Evolutionary conservation across 1,140 invertebrate species (phyloP), one percentile per base, ranked within the genome.

Genomic region (Caerostris darwini): DNA sequence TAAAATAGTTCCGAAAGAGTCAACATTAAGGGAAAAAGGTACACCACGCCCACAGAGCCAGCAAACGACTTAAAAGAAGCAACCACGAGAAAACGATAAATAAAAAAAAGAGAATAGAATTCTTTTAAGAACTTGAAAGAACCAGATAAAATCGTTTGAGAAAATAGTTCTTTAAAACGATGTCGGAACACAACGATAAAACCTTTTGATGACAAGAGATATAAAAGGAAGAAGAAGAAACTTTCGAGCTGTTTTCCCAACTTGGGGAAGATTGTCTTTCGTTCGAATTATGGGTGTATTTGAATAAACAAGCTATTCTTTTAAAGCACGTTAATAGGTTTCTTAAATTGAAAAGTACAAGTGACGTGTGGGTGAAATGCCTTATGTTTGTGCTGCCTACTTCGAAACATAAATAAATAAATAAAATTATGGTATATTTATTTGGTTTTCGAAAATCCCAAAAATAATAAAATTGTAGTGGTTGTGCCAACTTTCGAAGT

Each of bases 11-110:
- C 34, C 34, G 50, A 12, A 77, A 77, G 71, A 77, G 71, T 77
- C 71, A 77, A 50, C 34, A 50, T 77, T 50, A 77, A 77, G 50
- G 34, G 34, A 77, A 77, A 77, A 77, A 67, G 10, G 7, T 5
- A 77, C 12, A 77, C 71, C 71, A 77, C 71, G 71, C 71, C 71
- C 71, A 77, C 34, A 77, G 34, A 34, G 53, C 71, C 53, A 77
- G 71, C 71, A 77, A 77, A 77, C 71, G 71, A 77, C 53, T 77
- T 77, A 77, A 77, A 34, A 34, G 34, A 77, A 77, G 71, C 71
- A 77, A 77, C 71, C 71, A 50, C 71, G 71, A n/a, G n/a, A 77
- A 77, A 77, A 50, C 34, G 34, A 50, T 34, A 77, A 77, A 77
- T 77, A 50, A n/a, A 77, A 50, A 34, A 77, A 34, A 34, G 2